Percentiles rank a stretch among this genome's conserved stretches.
These are phyloP conservation scores for Drosophila biarmipes DNA, from an alignment of 1,140 invertebrate genomes.

Conservation along the genomic window DNA sequence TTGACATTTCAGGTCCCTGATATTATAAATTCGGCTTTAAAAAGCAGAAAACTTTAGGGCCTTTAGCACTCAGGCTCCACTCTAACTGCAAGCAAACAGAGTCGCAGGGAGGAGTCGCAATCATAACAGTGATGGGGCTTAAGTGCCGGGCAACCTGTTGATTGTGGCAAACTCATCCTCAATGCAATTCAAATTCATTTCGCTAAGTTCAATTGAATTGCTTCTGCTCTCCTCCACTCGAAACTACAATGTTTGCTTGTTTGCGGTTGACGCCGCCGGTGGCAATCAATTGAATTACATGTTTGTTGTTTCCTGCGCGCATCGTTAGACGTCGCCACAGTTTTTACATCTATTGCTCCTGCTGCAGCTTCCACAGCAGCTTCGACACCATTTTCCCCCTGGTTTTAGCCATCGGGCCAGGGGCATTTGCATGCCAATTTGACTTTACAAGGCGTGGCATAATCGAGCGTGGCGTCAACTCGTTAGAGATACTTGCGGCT, in stretches of 20 bases:
- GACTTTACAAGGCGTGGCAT: slow-evolving; percentile 67
- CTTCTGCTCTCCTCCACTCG: slow-evolving; percentile 12
- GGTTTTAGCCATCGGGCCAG: slow-evolving; percentile 23
- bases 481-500: slow-evolving; percentile 9
- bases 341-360: slow-evolving; percentile 26
- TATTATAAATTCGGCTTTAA: slow-evolving; percentile 23
- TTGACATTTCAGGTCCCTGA: slow-evolving; percentile 50
- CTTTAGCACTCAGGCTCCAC: slow-evolving; percentile 44
- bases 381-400: background rate
- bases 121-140: slow-evolving; percentile 12
- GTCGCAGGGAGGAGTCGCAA: slow-evolving; percentile 1
- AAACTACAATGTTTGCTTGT: slow-evolving; percentile 36
- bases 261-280: slow-evolving; percentile 43
- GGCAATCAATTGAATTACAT: slow-evolving; percentile 81
- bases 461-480: slow-evolving; percentile 59
- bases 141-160: slow-evolving; percentile 67
- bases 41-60: slow-evolving; percentile 14
- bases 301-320: slow-evolving; percentile 71
- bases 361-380: background rate
- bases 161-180: slow-evolving; percentile 58
- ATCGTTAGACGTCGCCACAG: slow-evolving; percentile 60
- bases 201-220: slow-evolving; percentile 72
- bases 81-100: slow-evolving; percentile 25
- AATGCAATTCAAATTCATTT: slow-evolving; percentile 73
- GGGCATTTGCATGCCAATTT: slow-evolving; percentile 77